Conservation (phyloP, 2,113 vertebrate genomes). For the Malurus cyaneus region DNA sequence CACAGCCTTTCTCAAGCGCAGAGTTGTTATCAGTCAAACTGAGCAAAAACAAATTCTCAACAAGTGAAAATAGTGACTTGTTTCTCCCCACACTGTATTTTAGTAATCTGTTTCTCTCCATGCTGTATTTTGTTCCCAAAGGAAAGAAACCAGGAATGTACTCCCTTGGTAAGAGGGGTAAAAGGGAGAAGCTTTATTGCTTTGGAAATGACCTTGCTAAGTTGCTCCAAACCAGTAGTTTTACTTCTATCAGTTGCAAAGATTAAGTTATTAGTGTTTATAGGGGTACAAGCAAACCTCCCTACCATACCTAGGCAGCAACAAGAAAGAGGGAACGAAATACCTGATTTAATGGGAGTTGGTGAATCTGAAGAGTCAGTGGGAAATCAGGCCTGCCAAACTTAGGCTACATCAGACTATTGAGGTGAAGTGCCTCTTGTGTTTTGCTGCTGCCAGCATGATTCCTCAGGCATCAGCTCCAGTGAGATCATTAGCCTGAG, state of each 20-base stretch:
- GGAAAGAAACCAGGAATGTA: neutral
- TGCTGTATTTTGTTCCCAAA: neutral
- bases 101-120: neutral
- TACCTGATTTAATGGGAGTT: neutral
- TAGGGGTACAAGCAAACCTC: neutral
- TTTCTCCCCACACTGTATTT: neutral
- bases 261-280: neutral
- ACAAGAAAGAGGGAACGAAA: neutral
- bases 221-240: neutral
- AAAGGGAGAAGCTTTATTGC: neutral
- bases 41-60: neutral
- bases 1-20: neutral
- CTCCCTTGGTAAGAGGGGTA: neutral
- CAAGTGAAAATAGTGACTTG: neutral
- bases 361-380: neutral
- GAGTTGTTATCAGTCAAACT: neutral
- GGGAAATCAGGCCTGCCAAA: neutral
- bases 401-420: neutral
- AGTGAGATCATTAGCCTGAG: constrained; percentile 22
- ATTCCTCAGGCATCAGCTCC: neutral
- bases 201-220: neutral
- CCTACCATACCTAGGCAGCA: neutral
- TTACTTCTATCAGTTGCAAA: neutral
- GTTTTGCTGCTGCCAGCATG: neutral
- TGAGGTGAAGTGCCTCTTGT: neutral